Evolutionary conservation across 2,888 invertebrate genomes (phyloP).

Genomic region (Rotaria sp.): DNA sequence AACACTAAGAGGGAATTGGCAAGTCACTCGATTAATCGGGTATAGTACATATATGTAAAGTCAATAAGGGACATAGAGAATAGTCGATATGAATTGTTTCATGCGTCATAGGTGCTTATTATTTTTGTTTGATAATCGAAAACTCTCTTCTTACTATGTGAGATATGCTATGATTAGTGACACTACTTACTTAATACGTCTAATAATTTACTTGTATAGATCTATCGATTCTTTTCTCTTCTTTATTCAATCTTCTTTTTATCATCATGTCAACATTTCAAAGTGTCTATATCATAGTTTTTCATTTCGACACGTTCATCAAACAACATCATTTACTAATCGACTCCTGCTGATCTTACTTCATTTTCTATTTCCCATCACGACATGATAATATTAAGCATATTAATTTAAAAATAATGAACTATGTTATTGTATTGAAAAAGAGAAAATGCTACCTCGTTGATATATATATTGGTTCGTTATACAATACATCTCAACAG

Average conservation of each 20-base stretch:
- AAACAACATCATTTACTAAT: background rate
- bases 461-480: background rate
- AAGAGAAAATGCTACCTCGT: background rate
- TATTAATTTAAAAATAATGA: background rate
- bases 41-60: background rate
- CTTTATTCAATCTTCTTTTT: background rate
- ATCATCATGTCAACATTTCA: background rate
- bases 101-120: conserved; percentile 1
- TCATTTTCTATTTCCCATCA: background rate
- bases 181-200: background rate
- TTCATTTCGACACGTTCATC: background rate
- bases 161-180: background rate
- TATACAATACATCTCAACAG: background rate
- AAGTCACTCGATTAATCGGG: background rate
- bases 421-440: background rate
- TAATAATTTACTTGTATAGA: background rate
- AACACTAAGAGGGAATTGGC: background rate
- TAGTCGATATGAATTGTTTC: background rate
- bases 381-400: background rate
- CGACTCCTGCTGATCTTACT: background rate
- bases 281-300: background rate
- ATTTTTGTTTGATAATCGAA: background rate
- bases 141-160: background rate
- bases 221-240: background rate
- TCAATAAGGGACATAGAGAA: background rate